A percentile compares a stretch with the other conserved stretches of the same genome.
phyloP scores from a whole-genome alignment of 2,888 invertebrate species.

The Cheilosia impressa region DNA sequence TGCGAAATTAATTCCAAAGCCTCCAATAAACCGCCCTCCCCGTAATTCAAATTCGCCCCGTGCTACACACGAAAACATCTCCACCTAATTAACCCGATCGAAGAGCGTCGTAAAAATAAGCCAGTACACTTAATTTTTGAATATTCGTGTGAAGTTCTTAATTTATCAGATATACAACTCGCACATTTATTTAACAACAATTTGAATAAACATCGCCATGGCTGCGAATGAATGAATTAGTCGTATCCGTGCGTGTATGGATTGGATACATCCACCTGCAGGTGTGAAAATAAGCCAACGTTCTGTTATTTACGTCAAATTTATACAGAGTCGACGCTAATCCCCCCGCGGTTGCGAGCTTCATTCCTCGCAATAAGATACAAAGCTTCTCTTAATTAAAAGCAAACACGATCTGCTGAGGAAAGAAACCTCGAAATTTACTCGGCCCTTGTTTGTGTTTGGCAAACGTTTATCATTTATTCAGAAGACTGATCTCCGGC shows the following conservation, averaged over 20 bases:
- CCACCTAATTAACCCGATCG: conserved; percentile 62
- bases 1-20: conserved; percentile 50
- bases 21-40: conserved; percentile 63
- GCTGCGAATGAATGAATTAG: conserved; percentile 44
- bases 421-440: conserved; percentile 1
- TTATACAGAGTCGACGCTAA: conserved; percentile 62
- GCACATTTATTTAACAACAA: conserved; percentile 26
- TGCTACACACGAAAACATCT: conserved; percentile 16
- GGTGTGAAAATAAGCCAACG: conserved; percentile 67
- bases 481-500: conserved; percentile 17
- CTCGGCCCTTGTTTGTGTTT: conserved; percentile 34
- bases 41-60: conserved; percentile 61
- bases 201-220: conserved; percentile 59
- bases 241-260: not conserved
- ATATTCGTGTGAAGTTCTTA: conserved; percentile 67
- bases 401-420: not conserved
- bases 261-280: not conserved
- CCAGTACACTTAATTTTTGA: conserved; percentile 53
- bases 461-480: conserved; percentile 49
- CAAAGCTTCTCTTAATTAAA: conserved; percentile 41
- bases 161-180: conserved; percentile 9
- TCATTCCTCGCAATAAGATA: conserved; percentile 8
- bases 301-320: conserved; percentile 58
- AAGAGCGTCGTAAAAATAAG: conserved; percentile 23
- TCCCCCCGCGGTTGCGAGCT: conserved; percentile 16